Percentiles rank a stretch among this genome's conserved stretches.
Evolutionary conservation across 1,140 invertebrate genomes (phyloP).

Genomic region (Idris sp.): DNA sequence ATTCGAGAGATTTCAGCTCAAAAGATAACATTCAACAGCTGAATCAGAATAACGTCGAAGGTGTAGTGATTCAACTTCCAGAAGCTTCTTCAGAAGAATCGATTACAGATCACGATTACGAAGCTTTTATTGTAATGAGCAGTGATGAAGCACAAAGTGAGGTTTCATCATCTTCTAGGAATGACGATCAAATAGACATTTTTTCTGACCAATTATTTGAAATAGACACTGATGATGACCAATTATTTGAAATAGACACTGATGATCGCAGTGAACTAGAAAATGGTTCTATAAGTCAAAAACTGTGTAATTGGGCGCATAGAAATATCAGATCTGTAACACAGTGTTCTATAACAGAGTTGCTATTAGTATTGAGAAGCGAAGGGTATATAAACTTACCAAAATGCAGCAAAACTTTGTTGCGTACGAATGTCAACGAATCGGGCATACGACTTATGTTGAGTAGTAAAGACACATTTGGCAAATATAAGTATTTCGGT

Average conservation of each 20-base stretch:
- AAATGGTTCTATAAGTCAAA: slow-evolving; percentile 16
- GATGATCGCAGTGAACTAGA: slow-evolving; percentile 14
- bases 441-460: background rate
- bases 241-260: slow-evolving; percentile 5
- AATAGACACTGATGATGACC: background rate
- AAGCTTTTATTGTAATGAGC: no score
- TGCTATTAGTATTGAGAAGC: background rate
- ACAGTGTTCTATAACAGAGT: background rate
- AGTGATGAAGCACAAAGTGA: no score
- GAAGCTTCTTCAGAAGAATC: no score
- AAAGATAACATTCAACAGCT: no score
- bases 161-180: slow-evolving; percentile 15
- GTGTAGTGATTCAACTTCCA: no score
- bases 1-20: no score
- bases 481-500: slow-evolving; percentile 5
- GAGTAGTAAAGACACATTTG: background rate
- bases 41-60: no score
- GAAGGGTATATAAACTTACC: background rate
- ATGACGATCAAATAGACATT: slow-evolving; percentile 2
- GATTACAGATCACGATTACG: no score
- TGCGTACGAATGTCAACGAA: background rate
- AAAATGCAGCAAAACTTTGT: background rate
- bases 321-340: slow-evolving; percentile 10
- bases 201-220: slow-evolving; percentile 12
- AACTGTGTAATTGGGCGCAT: slow-evolving; percentile 27